These are phyloP conservation scores for Prionailurus viverrinus DNA, from an alignment of 2,113 vertebrate genomes.

Conservation along the genomic window DNA sequence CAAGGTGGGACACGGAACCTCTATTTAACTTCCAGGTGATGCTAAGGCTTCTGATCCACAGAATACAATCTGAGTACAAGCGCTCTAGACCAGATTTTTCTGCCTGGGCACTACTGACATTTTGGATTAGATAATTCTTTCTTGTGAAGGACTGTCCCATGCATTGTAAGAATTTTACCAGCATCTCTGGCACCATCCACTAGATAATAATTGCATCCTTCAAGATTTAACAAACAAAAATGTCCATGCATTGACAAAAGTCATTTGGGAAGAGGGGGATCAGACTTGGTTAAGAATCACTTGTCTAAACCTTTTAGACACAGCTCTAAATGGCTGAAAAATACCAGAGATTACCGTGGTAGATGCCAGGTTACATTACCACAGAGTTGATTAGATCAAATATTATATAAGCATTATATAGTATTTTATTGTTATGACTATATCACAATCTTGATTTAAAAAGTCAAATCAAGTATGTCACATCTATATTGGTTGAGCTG, in stretches of 20 bases:
- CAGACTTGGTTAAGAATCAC: not conserved
- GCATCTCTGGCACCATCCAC: not conserved
- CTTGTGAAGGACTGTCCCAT: not conserved
- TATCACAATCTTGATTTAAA: not conserved
- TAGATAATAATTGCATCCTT: not conserved
- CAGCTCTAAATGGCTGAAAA: not conserved
- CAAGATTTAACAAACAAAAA: not conserved
- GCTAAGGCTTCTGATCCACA: fast-evolving
- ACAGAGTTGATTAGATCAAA: not conserved
- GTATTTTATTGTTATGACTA: not conserved
- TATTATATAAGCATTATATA: not conserved
- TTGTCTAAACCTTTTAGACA: not conserved
- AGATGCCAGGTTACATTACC: not conserved
- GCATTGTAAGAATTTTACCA: not conserved
- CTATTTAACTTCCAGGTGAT: not conserved
- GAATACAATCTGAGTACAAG: not conserved
- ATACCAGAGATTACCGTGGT: not conserved
- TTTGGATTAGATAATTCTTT: not conserved
- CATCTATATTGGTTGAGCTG: not conserved
- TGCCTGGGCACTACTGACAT: not conserved
- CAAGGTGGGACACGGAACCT: not conserved
- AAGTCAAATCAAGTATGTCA: not conserved
- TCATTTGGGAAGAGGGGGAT: not conserved
- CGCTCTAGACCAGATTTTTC: not conserved
- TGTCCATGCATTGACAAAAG: not conserved